phyloP scores from a whole-genome alignment of 2,888 invertebrate species.

The Drosophila lacicola region DNA sequence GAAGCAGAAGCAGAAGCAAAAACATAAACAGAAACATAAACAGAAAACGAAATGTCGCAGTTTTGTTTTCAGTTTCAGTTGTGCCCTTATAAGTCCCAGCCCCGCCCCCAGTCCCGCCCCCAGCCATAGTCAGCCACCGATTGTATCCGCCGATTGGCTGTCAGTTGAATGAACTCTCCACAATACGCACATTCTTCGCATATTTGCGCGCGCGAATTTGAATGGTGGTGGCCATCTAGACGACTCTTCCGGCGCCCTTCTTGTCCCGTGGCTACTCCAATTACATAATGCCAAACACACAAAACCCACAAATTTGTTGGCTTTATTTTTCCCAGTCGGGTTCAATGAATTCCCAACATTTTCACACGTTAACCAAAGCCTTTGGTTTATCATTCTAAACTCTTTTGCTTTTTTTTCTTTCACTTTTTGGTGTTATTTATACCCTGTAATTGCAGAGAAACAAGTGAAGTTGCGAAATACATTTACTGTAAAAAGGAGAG shows the following conservation, averaged over 20 bases:
- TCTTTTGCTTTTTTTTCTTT: too few species aligned
- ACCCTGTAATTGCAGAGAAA: conserved; percentile 22
- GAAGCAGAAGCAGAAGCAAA: conserved; percentile 8
- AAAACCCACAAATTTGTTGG: conserved; percentile 11
- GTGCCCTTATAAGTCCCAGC: conserved; percentile 47
- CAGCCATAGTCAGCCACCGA: not conserved
- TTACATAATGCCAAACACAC: conserved; percentile 58
- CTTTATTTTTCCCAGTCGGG: conserved; percentile 41
- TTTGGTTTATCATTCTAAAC: conserved; percentile 2
- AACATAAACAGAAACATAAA: conserved; percentile 34
- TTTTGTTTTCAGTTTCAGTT: conserved; percentile 66
- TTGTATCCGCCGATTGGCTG: conserved; percentile 16
- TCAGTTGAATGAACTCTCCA: conserved; percentile 49
- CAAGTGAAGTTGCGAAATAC: not conserved
- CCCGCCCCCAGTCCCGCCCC: not conserved
- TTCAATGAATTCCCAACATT: conserved; percentile 72
- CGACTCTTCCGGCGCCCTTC: conserved; percentile 30
- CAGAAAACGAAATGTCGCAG: conserved; percentile 67
- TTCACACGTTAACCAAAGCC: conserved; percentile 60
- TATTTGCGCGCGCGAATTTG: conserved; percentile 44
- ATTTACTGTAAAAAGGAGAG: too few species aligned
- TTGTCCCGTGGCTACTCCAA: conserved; percentile 17
- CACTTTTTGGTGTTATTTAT: not conserved
- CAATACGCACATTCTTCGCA: conserved; percentile 67
- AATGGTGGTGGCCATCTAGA: conserved; percentile 13